Conservation (phyloP, 2,113 vertebrate species). For the Poeciliopsis occidentalis region DNA sequence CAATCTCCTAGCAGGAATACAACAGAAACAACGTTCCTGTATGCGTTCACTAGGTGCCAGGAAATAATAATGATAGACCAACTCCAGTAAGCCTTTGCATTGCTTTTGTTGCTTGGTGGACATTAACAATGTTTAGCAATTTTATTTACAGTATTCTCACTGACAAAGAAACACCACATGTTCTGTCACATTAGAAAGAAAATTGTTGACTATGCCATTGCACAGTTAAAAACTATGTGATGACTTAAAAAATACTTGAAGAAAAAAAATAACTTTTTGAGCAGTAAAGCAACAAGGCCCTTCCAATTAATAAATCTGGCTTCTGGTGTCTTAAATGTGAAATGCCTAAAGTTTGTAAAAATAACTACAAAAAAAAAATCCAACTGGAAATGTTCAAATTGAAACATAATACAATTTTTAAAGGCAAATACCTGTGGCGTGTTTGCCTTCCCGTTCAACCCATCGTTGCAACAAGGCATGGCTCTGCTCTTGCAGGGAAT, state of each 20-base stretch:
- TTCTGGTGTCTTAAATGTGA: neutral
- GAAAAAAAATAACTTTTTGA: neutral
- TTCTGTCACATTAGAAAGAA: neutral
- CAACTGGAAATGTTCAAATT: neutral
- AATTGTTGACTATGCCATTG: no score
- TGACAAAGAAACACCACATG: neutral
- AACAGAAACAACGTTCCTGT: no score
- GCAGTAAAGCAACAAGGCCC: neutral
- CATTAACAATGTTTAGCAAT: neutral
- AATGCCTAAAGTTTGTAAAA: neutral
- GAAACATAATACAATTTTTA: slow-evolving; percentile 1
- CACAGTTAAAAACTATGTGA: neutral
- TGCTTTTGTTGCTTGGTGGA: neutral
- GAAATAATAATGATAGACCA: neutral
- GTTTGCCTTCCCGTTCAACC: slow-evolving; percentile 92
- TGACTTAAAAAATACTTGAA: neutral
- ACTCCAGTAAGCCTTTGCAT: no score
- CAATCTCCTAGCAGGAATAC: no score
- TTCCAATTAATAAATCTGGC: neutral
- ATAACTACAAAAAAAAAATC: no score
- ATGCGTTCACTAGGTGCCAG: no score
- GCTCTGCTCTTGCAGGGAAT: slow-evolving; percentile 97
- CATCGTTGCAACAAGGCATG: slow-evolving; percentile 93
- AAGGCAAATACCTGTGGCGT: slow-evolving; percentile 87
- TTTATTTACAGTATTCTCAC: neutral